Conservation (phyloP, 2,797 vertebrate species). For the Acanthopagrus latus region DNA sequence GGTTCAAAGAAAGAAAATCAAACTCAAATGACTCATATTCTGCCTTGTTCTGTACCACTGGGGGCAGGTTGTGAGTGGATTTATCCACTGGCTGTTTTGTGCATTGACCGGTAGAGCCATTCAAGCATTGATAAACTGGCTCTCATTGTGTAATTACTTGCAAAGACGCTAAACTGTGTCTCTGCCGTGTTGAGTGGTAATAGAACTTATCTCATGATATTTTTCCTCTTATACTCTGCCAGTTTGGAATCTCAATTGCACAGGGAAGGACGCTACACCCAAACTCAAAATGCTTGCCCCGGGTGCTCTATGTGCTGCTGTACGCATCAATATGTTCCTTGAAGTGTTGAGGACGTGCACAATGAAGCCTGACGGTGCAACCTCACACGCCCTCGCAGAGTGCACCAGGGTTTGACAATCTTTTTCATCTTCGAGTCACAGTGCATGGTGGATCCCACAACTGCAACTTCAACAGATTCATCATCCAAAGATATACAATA, state of each 20-base stretch:
- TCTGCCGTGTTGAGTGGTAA: neutral
- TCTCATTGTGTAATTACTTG: neutral
- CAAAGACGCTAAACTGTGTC: slow-evolving; percentile 1
- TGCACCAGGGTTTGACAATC: slow-evolving; percentile 9
- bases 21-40: neutral
- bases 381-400: slow-evolving; percentile 32
- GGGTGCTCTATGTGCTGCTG: slow-evolving; percentile 48
- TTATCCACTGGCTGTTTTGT: slow-evolving; percentile 1
- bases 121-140: neutral
- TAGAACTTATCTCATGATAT: neutral
- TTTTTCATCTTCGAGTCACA: slow-evolving; percentile 1
- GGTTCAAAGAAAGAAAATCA: slow-evolving; percentile 1
- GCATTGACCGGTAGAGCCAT: neutral
- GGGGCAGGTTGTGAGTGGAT: neutral
- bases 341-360: slow-evolving; percentile 52
- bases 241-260: slow-evolving; percentile 31
- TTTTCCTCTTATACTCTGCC: neutral
- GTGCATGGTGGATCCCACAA: neutral
- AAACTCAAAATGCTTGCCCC: slow-evolving; percentile 33
- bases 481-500: neutral
- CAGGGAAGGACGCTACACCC: slow-evolving; percentile 29
- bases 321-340: slow-evolving; percentile 58
- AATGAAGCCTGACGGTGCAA: slow-evolving; percentile 53
- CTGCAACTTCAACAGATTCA: neutral
- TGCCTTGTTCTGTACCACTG: neutral